phyloP scores from a whole-genome alignment of 2,888 invertebrate genomes.

The Macaria liturata region DNA sequence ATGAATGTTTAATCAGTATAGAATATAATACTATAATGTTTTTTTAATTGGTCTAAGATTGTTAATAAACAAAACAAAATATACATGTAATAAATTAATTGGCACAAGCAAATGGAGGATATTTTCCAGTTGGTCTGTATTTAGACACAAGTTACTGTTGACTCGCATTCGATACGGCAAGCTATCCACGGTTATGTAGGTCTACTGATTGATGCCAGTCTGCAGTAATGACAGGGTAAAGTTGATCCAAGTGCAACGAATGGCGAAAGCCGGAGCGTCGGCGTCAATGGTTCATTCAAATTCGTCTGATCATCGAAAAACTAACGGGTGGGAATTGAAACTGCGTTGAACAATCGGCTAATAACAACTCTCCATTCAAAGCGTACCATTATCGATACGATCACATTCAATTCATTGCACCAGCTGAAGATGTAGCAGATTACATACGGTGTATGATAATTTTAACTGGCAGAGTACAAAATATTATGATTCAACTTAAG shows the following conservation, averaged over 20 bases:
- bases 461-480: too few species aligned
- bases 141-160: constrained; percentile 6
- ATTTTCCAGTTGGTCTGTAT: constrained; percentile 1
- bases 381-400: constrained; percentile 48
- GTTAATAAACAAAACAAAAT: too few species aligned
- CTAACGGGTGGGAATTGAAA: constrained; percentile 58
- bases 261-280: constrained; percentile 48
- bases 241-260: constrained; percentile 36
- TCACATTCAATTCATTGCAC: constrained; percentile 35
- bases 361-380: constrained; percentile 53
- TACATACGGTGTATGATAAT: too few species aligned
- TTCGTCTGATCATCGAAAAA: constrained; percentile 47
- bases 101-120: too few species aligned
- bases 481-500: too few species aligned
- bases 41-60: too few species aligned
- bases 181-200: not conserved
- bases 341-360: constrained; percentile 56
- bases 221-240: constrained; percentile 9
- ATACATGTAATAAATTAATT: too few species aligned
- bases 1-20: too few species aligned
- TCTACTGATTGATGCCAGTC: constrained; percentile 10
- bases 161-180: not conserved
- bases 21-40: too few species aligned
- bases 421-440: too few species aligned
- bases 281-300: constrained; percentile 49